Evolutionary conservation across 2,888 invertebrate species (phyloP).

Genomic region (Catocala nupta): DNA sequence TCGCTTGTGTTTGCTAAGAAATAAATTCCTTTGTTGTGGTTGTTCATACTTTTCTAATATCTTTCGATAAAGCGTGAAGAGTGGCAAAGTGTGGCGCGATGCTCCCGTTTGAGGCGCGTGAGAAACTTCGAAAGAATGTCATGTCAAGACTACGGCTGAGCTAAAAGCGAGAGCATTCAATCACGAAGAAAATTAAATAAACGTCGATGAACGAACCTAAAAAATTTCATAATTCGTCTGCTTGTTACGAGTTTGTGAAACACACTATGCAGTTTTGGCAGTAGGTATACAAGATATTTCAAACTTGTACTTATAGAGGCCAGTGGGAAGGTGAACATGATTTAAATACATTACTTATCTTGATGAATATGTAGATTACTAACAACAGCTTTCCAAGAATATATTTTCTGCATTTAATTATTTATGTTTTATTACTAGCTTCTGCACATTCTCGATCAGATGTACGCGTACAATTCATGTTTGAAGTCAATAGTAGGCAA

Average conservation of each 20-base stretch:
- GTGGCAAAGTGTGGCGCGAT: constrained; percentile 35
- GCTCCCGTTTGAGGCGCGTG: constrained; percentile 50
- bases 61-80: constrained; percentile 31
- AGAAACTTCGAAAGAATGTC: constrained; percentile 57
- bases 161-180: constrained; percentile 72
- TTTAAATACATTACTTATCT: constrained; percentile 38
- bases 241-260: constrained; percentile 34
- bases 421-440: constrained; percentile 8
- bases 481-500: constrained; percentile 5
- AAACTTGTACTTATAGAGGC: constrained; percentile 38
- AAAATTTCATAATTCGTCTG: constrained; percentile 47
- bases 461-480: constrained; percentile 7
- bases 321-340: constrained; percentile 40
- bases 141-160: constrained; percentile 61
- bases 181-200: constrained; percentile 61
- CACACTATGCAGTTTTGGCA: constrained; percentile 24
- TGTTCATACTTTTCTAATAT: constrained; percentile 30
- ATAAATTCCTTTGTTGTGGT: constrained; percentile 23
- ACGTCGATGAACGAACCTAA: constrained; percentile 53
- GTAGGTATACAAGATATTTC: constrained; percentile 25
- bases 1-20: constrained; percentile 19
- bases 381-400: neutral
- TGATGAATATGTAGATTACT: no score
- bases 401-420: neutral
- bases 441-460: neutral